These are phyloP conservation scores for Bufo gargarizans DNA, from an alignment of 2,113 vertebrate species.

Conservation along the genomic window DNA sequence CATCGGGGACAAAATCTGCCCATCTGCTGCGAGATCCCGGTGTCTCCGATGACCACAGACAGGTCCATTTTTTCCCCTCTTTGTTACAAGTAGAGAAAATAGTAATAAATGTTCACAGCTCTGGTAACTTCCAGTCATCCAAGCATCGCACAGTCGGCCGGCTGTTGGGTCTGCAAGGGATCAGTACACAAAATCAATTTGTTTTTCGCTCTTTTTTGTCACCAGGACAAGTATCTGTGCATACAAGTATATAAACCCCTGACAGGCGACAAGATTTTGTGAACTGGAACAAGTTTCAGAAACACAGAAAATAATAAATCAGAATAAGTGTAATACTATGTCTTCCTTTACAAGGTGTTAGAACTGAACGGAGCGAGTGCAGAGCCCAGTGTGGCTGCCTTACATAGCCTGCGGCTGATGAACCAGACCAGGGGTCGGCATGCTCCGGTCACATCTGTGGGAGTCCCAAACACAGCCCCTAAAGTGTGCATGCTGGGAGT, in stretches of 20 bases:
- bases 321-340: background rate
- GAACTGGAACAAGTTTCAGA: background rate
- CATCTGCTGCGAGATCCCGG: too few relatives aligned
- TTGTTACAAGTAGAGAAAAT: background rate
- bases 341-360: background rate
- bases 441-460: too few relatives aligned
- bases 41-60: background rate
- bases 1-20: too few relatives aligned
- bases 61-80: background rate
- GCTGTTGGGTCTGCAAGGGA: background rate
- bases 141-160: background rate
- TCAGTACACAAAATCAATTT: slow-evolving; percentile 10
- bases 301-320: background rate
- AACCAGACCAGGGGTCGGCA: too few relatives aligned
- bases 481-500: too few relatives aligned
- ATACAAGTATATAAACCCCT: slow-evolving; percentile 6
- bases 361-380: too few relatives aligned
- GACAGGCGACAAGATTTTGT: background rate
- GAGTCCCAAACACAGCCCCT: too few relatives aligned
- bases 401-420: too few relatives aligned
- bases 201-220: background rate
- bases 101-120: background rate
- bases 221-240: background rate
- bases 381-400: too few relatives aligned
- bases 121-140: background rate